These are phyloP conservation scores for Platyrinchus mystaceus DNA, from an alignment of 2,797 vertebrate genomes.

Conservation along the genomic window DNA sequence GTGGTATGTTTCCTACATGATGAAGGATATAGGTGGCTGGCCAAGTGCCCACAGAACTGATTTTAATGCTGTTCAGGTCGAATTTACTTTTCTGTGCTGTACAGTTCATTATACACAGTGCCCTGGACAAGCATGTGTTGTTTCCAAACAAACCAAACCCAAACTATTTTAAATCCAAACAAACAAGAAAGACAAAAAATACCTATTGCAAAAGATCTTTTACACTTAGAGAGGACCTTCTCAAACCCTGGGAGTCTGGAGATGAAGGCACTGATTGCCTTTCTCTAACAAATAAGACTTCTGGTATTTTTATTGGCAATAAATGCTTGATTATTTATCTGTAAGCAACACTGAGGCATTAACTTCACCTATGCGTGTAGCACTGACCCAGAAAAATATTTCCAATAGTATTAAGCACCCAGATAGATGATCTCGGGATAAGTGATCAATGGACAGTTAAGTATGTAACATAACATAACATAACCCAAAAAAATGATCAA, in stretches of 20 bases:
- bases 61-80: conserved; percentile 65
- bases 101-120: conserved; percentile 30
- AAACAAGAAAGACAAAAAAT: not conserved
- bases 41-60: conserved; percentile 60
- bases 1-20: conserved; percentile 67
- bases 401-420: conserved; percentile 42
- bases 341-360: not conserved
- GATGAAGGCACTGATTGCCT: not conserved
- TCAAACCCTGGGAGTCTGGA: not conserved
- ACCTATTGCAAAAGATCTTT: not conserved
- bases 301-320: not conserved
- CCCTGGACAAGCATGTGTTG: conserved; percentile 16
- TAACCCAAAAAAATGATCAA: conserved; percentile 29
- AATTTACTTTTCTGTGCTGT: conserved; percentile 45
- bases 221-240: not conserved
- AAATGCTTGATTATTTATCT: not conserved
- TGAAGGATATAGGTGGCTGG: conserved; percentile 70
- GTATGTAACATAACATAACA: not conserved
- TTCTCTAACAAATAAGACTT: not conserved
- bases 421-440: conserved; percentile 39
- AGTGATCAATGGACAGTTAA: conserved; percentile 31
- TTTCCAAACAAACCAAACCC: conserved; percentile 6
- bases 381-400: conserved; percentile 10
- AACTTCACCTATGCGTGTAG: not conserved
- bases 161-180: conserved; percentile 15